Percentiles rank a stretch among this genome's conserved stretches.
Conservation (phyloP, 1,140 invertebrate genomes). For the Drosophila parabipectinata region DNA sequence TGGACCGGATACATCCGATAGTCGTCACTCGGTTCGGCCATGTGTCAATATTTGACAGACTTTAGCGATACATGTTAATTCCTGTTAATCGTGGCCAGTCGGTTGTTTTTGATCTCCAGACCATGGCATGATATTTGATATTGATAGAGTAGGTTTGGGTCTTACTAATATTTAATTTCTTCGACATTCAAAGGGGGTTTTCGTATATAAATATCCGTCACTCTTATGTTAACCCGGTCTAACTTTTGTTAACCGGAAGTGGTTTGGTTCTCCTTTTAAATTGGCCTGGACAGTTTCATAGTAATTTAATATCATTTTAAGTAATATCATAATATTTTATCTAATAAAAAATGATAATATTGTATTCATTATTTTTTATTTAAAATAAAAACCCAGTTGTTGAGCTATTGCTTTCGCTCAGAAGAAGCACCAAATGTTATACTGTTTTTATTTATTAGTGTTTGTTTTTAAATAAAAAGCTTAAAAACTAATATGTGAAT, state of each 20-base stretch:
- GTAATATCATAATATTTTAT: neutral
- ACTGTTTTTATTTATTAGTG: no score
- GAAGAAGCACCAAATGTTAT: no score
- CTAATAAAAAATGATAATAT: no score
- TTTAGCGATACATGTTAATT: slow-evolving; percentile 71
- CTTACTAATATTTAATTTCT: slow-evolving; percentile 25
- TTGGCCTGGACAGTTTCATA: neutral
- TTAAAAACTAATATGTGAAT: no score
- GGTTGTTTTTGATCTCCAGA: slow-evolving; percentile 52
- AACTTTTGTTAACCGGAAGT: neutral
- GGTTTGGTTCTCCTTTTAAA: no score
- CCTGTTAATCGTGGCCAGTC: slow-evolving; percentile 59
- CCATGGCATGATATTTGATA: slow-evolving; percentile 4
- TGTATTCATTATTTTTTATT: no score
- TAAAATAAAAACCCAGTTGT: no score
- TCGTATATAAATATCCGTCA: neutral
- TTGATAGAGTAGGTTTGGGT: slow-evolving; percentile 13
- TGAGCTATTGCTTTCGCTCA: no score
- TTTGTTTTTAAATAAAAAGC: no score
- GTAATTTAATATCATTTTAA: neutral
- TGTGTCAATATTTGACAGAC: slow-evolving; percentile 67
- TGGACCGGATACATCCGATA: slow-evolving; percentile 66
- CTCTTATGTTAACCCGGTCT: neutral
- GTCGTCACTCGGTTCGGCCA: slow-evolving; percentile 17
- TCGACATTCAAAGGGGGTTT: neutral